Percentiles rank a stretch among this genome's conserved stretches.
Evolutionary conservation across 2,113 vertebrate species (phyloP).

Genomic region (Lonchura striata): DNA sequence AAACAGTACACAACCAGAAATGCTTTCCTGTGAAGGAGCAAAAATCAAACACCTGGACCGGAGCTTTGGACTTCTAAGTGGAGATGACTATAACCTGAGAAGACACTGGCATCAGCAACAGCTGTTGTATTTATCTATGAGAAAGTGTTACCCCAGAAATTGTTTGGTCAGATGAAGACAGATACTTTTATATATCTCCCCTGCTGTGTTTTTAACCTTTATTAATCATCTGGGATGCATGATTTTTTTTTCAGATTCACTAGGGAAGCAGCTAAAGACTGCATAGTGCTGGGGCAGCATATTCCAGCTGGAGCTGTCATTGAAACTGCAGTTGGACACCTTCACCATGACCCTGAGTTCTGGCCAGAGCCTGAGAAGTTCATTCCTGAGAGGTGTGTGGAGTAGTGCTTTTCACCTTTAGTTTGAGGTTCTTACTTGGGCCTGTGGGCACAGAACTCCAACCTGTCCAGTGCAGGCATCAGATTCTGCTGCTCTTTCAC

Average conservation of each 20-base stretch:
- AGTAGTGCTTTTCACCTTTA: background rate
- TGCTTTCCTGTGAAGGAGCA: background rate
- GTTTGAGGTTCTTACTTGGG: background rate
- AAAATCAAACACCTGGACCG: background rate
- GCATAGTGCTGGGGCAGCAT: slow-evolving; percentile 78
- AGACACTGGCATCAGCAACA: background rate
- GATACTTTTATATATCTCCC: background rate
- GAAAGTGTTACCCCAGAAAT: background rate
- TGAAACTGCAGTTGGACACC: slow-evolving; percentile 83
- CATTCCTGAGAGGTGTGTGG: slow-evolving; percentile 85
- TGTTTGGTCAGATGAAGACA: background rate
- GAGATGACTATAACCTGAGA: background rate
- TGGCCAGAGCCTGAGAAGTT: slow-evolving; percentile 89
- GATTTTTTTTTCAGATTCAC: slow-evolving; percentile 76
- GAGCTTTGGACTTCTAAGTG: background rate
- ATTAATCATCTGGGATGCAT: background rate
- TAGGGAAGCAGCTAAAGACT: slow-evolving; percentile 81
- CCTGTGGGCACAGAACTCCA: background rate
- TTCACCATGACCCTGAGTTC: slow-evolving; percentile 85
- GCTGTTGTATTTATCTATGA: background rate
- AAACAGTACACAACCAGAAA: background rate
- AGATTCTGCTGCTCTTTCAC: background rate
- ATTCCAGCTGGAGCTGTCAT: slow-evolving; percentile 83
- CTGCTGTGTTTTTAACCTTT: background rate
- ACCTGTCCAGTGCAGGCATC: background rate